Percentiles rank a stretch among this genome's conserved stretches.
phyloP scores from a whole-genome alignment of 2,888 invertebrate species.

The Melolontha melolontha region DNA sequence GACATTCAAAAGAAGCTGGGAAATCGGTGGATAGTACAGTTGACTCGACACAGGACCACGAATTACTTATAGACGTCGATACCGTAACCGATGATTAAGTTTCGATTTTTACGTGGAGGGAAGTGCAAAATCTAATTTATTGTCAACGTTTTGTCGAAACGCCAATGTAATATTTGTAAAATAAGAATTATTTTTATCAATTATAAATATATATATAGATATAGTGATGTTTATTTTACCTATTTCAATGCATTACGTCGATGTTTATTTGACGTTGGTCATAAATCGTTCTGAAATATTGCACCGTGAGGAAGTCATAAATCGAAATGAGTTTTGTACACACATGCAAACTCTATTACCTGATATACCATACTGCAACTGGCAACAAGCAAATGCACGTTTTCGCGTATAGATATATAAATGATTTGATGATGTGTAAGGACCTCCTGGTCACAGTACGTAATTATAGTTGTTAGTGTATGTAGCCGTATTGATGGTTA shows the following conservation, averaged over 20 bases:
- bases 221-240: slow-evolving; percentile 23
- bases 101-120: background rate
- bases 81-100: slow-evolving; percentile 57
- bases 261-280: slow-evolving; percentile 33
- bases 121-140: slow-evolving; percentile 23
- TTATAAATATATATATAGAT: slow-evolving; percentile 30
- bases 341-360: too few species aligned
- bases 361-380: too few species aligned
- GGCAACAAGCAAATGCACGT: too few species aligned
- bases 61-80: slow-evolving; percentile 64
- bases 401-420: slow-evolving; percentile 2
- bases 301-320: slow-evolving; percentile 32
- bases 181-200: slow-evolving; percentile 32
- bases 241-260: slow-evolving; percentile 6
- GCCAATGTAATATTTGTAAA: slow-evolving; percentile 37
- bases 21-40: slow-evolving; percentile 53
- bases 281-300: slow-evolving; percentile 35
- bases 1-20: slow-evolving; percentile 63
- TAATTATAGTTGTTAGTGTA: slow-evolving; percentile 14
- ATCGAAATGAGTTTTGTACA: slow-evolving; percentile 25
- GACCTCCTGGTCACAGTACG: slow-evolving; percentile 10
- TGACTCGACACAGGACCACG: slow-evolving; percentile 63
- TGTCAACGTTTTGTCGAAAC: slow-evolving; percentile 25
- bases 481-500: background rate
- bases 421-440: slow-evolving; percentile 32